Base-by-base conservation (phyloP, 2,797 vertebrate species). In the Pseudomugil gertrudae region DNA sequence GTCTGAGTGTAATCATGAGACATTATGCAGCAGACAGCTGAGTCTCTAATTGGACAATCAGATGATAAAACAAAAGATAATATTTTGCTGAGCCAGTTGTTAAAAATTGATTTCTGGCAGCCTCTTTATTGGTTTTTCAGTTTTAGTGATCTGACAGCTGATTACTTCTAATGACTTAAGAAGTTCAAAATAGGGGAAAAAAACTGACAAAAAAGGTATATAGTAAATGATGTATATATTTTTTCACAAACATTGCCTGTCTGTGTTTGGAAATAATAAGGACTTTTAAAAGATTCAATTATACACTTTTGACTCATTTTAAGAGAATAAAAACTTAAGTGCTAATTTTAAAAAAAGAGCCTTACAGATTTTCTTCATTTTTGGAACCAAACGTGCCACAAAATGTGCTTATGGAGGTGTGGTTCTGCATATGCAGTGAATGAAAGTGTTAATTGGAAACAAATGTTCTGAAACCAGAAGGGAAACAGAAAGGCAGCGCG, bases 371-470 rank as follows among this genome's bases (percentile, higher is more conserved):
- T 70, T 11, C 52, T 53, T 53, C 74, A 23, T 23, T 43, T 67
- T 30, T 65, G 56, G 60, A 70, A 57, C 35, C 68, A 65, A 47
- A 43, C 59, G 15, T 24, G 6, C 38, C 27, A 52, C 35, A 57
- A 21, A 36, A 56, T 48, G 9, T 30, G 9, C 36, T 63, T 6
- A 15, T 23, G 66, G 33, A 33, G 33, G 17, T 61, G 51, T 32
- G 64, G 40, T 64, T 50, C 57, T 55, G 32, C 57, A 60, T 63
- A 17, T 67, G 62, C 71, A 53, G 50, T 50, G 26, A 55, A 57
- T 45, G 47, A 55, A 72, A 43, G 66, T 69, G 43, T 65, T 72
- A 63, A 29, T 73, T 45, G 1, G 48, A 53, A 67, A 74, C 47
- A 66, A 63, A 60, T 47, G 38, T 26, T 66, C 35, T 23, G 57